phyloP scores from a whole-genome alignment of 2,797 vertebrate species.

The Rhabdophis nuchalis region DNA sequence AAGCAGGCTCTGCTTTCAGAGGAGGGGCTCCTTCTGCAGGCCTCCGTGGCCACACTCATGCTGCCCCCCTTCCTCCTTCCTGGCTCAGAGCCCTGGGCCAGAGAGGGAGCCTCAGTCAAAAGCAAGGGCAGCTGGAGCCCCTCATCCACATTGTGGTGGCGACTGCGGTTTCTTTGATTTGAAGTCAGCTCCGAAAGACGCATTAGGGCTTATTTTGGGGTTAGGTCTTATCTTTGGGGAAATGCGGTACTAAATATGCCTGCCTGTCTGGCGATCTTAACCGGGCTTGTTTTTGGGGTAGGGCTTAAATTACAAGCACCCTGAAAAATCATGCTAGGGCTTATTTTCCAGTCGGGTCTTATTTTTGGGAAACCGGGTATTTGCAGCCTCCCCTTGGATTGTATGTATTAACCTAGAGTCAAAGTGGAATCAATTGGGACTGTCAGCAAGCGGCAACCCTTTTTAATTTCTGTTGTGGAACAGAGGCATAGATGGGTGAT shows the following conservation, averaged over 20 bases:
- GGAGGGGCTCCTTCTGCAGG: background rate
- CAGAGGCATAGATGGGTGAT: slow-evolving; percentile 3
- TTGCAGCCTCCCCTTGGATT: background rate
- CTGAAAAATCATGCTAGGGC: too few species aligned
- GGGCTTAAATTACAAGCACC: too few species aligned
- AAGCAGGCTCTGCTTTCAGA: background rate
- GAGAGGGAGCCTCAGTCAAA: background rate
- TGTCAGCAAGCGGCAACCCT: background rate
- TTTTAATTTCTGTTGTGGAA: background rate
- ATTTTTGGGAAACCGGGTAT: background rate
- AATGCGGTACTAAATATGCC: too few species aligned
- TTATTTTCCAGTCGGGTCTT: too few species aligned
- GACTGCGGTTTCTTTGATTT: background rate
- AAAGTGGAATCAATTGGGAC: background rate
- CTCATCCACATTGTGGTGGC: background rate
- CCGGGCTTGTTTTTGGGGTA: too few species aligned
- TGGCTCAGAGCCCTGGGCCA: background rate
- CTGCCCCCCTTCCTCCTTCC: background rate
- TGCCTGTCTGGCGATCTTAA: too few species aligned
- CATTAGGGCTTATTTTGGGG: too few species aligned
- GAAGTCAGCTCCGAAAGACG: background rate
- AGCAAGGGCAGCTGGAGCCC: background rate
- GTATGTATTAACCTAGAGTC: background rate
- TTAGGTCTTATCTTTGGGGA: too few species aligned
- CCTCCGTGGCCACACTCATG: background rate